Conservation (phyloP, 1,140 invertebrate genomes). For the Drosophila leontia region DNA sequence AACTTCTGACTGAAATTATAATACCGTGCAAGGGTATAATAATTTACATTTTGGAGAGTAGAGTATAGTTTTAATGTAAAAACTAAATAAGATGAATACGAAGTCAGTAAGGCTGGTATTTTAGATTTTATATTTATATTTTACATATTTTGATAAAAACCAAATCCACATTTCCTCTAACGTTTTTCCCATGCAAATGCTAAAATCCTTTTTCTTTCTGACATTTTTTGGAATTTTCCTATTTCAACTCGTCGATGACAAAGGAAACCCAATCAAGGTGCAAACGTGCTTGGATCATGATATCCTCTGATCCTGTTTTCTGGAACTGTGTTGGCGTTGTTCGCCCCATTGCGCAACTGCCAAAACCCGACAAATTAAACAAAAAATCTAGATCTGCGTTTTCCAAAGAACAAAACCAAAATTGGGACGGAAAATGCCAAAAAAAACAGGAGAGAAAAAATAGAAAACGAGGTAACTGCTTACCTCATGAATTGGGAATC, state of each 20-base stretch:
- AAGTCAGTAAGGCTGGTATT: too few species aligned
- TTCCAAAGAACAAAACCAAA: conserved; percentile 58
- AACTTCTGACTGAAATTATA: too few species aligned
- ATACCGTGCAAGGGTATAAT: too few species aligned
- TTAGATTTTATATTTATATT: too few species aligned
- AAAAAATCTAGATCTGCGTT: conserved; percentile 44
- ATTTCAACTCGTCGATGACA: too few species aligned
- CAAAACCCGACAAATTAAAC: conserved; percentile 50
- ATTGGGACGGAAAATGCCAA: conserved; percentile 57
- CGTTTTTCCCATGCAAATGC: neutral
- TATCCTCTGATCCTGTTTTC: conserved; percentile 47
- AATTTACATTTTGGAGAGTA: too few species aligned
- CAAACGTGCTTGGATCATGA: conserved; percentile 64
- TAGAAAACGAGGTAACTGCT: conserved; percentile 48
- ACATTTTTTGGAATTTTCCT: conserved; percentile 1
- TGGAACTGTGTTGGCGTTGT: conserved; percentile 69
- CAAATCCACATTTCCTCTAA: neutral
- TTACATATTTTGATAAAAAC: too few species aligned
- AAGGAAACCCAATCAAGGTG: conserved; percentile 57
- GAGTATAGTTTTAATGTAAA: too few species aligned
- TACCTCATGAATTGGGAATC: conserved; percentile 47
- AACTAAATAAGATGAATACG: too few species aligned
- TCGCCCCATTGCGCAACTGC: conserved; percentile 77
- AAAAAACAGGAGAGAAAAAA: conserved; percentile 36
- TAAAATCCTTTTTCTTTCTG: conserved; percentile 5